phyloP scores from a whole-genome alignment of 2,888 invertebrate genomes.

The Miltochrista miniata region DNA sequence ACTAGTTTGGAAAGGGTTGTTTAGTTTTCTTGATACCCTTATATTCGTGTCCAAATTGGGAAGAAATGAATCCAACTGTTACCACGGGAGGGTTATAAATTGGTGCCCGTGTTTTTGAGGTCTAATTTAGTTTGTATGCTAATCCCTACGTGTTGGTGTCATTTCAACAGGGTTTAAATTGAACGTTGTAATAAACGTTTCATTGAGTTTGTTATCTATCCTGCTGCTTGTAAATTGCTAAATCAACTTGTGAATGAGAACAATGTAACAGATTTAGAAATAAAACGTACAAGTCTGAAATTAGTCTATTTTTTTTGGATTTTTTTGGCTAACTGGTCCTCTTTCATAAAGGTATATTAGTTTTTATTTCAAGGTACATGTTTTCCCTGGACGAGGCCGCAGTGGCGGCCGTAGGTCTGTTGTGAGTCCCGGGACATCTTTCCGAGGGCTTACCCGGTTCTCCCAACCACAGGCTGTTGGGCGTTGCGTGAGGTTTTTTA shows the following conservation, averaged over 20 bases:
- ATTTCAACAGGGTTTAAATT: not conserved
- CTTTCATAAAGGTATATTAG: no score
- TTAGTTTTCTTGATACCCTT: constrained; percentile 36
- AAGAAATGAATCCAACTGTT: constrained; percentile 25
- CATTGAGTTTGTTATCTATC: not conserved
- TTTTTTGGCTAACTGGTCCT: no score
- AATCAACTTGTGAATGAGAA: not conserved
- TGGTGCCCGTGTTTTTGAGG: constrained; percentile 7
- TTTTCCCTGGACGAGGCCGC: no score
- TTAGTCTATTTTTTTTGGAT: no score
- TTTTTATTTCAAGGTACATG: no score
- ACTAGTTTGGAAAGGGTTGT: constrained; percentile 34
- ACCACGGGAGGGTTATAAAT: constrained; percentile 26
- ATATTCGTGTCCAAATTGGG: constrained; percentile 24
- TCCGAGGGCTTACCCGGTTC: no score
- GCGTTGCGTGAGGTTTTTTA: no score
- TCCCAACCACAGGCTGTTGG: no score
- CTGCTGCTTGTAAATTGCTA: not conserved
- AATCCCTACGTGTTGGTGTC: constrained; percentile 1
- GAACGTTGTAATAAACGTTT: not conserved
- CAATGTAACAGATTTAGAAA: no score
- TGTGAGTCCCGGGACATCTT: no score
- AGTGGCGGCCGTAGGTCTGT: no score
- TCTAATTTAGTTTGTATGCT: constrained; percentile 12
- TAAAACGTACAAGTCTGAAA: no score